Evolutionary conservation across 2,888 invertebrate species (phyloP).

Genomic region (Argynnis bischoffii): DNA sequence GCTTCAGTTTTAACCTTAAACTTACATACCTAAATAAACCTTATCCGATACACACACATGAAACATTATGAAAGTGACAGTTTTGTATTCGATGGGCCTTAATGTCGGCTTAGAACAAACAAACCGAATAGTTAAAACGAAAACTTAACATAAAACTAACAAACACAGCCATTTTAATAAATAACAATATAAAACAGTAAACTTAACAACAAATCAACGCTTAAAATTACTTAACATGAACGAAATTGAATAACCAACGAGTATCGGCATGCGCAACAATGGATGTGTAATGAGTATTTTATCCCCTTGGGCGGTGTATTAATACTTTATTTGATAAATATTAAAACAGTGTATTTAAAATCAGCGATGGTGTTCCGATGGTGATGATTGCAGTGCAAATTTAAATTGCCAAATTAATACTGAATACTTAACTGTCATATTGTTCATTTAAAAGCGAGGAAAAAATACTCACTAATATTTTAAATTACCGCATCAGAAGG

Average conservation of each 20-base stretch:
- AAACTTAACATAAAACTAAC: constrained; percentile 83
- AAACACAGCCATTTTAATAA: constrained; percentile 74
- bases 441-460: constrained; percentile 41
- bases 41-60: constrained; percentile 34
- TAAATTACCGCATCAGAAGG: constrained; percentile 25
- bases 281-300: constrained; percentile 64
- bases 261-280: constrained; percentile 50
- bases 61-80: constrained; percentile 16
- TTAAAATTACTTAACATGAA: constrained; percentile 71
- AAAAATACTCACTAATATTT: constrained; percentile 54
- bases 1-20: constrained; percentile 81
- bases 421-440: constrained; percentile 3
- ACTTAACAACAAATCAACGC: constrained; percentile 77
- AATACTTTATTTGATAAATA: constrained; percentile 41
- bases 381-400: constrained; percentile 25
- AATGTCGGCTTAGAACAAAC: constrained; percentile 73
- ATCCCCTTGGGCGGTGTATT: constrained; percentile 50
- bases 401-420: constrained; percentile 16
- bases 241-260: constrained; percentile 48
- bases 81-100: constrained; percentile 56
- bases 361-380: constrained; percentile 18
- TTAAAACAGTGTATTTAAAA: constrained; percentile 40
- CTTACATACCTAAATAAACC: constrained; percentile 45
- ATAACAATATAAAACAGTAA: constrained; percentile 64
- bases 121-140: constrained; percentile 67